phyloP scores from a whole-genome alignment of 2,888 invertebrate genomes.

The Meiosimyza decipiens region DNA sequence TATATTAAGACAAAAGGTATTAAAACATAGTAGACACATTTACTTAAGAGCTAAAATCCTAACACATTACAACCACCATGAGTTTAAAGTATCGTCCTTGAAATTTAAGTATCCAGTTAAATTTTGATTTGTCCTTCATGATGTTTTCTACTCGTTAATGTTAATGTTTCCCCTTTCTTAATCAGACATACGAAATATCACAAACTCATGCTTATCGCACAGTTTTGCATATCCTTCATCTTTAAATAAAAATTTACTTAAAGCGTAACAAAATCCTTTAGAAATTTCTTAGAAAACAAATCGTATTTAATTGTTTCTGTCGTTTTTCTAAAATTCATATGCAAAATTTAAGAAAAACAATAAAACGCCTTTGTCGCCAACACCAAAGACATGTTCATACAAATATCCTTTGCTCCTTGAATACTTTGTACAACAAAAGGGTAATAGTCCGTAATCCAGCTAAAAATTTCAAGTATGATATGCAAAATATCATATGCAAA shows the following conservation, averaged over 20 bases:
- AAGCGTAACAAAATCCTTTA: slow-evolving; percentile 6
- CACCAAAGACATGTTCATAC: not conserved
- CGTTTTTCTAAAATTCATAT: not conserved
- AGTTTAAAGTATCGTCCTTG: not conserved
- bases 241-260: not conserved
- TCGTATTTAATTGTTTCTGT: not conserved
- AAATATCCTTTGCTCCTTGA: not conserved
- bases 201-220: too few species aligned
- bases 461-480: slow-evolving; percentile 12
- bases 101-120: slow-evolving; percentile 4
- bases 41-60: too few species aligned
- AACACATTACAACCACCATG: too few species aligned
- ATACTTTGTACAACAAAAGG: not conserved
- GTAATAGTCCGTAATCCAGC: slow-evolving; percentile 5
- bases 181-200: not conserved
- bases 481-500: slow-evolving; percentile 12
- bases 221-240: not conserved
- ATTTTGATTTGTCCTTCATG: not conserved
- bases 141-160: not conserved
- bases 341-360: not conserved
- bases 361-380: not conserved
- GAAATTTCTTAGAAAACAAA: slow-evolving; percentile 8
- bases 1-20: too few species aligned
- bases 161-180: slow-evolving; percentile 3
- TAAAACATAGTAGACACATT: too few species aligned